Evolutionary conservation across 2,888 invertebrate species (phyloP), one percentile per base, ranked within the genome.

Genomic region (Abrostola tripartita): DNA sequence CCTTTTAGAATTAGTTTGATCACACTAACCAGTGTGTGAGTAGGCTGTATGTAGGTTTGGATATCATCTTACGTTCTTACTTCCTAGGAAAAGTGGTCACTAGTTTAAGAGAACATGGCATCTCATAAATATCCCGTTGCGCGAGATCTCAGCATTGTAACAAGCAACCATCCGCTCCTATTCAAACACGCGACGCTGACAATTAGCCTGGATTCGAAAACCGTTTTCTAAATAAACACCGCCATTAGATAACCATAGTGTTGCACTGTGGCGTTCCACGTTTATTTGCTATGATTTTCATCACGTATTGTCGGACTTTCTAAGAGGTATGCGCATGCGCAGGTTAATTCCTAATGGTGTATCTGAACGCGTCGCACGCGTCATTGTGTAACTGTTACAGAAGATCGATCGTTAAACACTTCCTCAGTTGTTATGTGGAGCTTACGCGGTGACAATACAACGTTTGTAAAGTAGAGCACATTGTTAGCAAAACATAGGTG

Each of bases 281-380:
- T 68, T 59, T 54, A 61, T 74, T 71, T 71, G 71, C 71, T 67
- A 78, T 81, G 76, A 84, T 89, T 88, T 88, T 83, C 76, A 85
- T 86, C 89, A 89, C 90, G 90, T 90, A 83, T 80, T 81, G 69
- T 73, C 74, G 66, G 72, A 84, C 90, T 90, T 90, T 90, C 90
- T 87, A 84, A 81, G 83, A 84, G 82, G 56, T 64, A 79, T 80
- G 74, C 81, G 76, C 80, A 68, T 74, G 80, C 78, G 79, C 79
- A 71, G 68, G 65, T 66, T 68, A 78, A 79, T 81, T 76, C 60
- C 72, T 81, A 84, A 79, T 74, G 73, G 74, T 57, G 71, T 68
- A 79, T 81, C 79, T 61, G 58, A 68, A 84, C 68, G 70, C 77
- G 66, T 67, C 76, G 79, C 86, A 86, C 87, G 89, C 76, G 80